Evolutionary conservation across 2,888 invertebrate genomes (phyloP), one percentile per base, ranked within the genome.

Genomic region (Pyrgus malvae): DNA sequence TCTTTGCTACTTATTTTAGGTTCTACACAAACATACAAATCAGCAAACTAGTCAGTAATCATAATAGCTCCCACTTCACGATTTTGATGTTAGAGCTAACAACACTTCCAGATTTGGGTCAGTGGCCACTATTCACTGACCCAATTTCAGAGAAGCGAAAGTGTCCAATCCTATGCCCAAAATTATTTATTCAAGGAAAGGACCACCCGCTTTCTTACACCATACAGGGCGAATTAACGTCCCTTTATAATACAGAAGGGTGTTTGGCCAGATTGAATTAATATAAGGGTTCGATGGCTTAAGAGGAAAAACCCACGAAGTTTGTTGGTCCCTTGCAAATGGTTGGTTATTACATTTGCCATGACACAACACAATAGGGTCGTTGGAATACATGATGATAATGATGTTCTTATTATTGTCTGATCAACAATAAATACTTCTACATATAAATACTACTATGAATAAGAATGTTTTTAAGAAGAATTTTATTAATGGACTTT

Each of bases 121-220:
- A 8, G 4, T 12, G 23, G 11, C 7, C 23, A 23, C 40, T 40
- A 38, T 17, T 33, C 37, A 5, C 17, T 19, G 38, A 17, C 48
- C 27, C 12, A 38, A 48, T 29, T 48, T 40, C 29, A 11, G 3
- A 27, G 12, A 40, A 29, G 19, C 48, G 4, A 8, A n/a, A 25
- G 5, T 14, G 17, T 19, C n/a, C 19, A 27, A 19, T 40, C 19
- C 38, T 25, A 17, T 11, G 17, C 19, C 9, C 12, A 19, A 48
- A 48, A 38, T 48, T 21, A 48, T 48, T 48, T 48, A 48, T 48
- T 41, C 40, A 49, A 14, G 29, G 9, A 14, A 31, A 23, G 31
- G 21, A 31, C 41, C 31, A 21, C 23, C 41, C 21, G n/a, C 1
- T 31, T 41, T 41, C 41, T 41, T 41, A 49, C 40, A 31, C 14